Evolutionary conservation across 2,888 invertebrate species (phyloP).

Genomic region (Apotomis capreana): DNA sequence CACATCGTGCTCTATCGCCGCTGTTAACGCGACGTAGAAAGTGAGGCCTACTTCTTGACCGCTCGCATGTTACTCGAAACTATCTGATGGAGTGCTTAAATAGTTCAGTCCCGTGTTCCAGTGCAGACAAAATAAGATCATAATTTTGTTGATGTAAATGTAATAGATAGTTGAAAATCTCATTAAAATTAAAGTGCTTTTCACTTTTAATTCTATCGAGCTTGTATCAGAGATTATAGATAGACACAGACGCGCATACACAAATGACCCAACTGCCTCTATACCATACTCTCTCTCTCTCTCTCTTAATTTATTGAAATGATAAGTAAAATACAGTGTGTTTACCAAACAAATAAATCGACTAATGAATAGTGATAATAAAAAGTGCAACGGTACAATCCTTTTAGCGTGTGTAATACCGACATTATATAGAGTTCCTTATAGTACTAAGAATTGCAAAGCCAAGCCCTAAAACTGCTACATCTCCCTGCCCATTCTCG

Average conservation of each 20-base stretch:
- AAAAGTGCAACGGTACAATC: background rate
- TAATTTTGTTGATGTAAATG: background rate
- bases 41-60: conserved; percentile 52
- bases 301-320: no score
- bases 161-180: background rate
- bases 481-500: conserved; percentile 11
- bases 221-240: no score
- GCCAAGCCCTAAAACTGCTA: conserved; percentile 1
- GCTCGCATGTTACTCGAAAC: conserved; percentile 49
- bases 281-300: no score
- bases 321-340: no score
- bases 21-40: conserved; percentile 49
- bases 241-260: no score
- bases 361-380: background rate
- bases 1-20: conserved; percentile 32
- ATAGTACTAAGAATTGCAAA: background rate
- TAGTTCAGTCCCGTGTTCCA: background rate
- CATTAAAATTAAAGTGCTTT: no score
- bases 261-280: no score
- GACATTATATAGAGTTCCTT: background rate
- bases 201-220: no score
- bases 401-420: background rate
- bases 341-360: background rate
- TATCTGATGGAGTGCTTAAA: conserved; percentile 50
- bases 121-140: background rate